These are phyloP conservation scores for Heliconius melpomene DNA, from an alignment of 1,140 invertebrate genomes.

Conservation along the genomic window DNA sequence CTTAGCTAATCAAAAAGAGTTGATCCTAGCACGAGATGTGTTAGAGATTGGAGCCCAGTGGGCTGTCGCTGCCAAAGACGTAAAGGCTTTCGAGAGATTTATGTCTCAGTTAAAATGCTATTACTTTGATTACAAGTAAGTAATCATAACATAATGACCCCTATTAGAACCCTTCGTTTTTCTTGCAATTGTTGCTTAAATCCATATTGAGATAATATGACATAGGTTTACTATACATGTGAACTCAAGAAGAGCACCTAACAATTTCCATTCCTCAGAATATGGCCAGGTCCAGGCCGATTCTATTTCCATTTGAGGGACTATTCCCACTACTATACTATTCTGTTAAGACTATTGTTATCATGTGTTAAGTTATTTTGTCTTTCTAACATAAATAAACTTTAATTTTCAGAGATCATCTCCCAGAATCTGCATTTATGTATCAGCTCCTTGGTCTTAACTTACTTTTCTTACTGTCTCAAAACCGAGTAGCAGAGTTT, in stretches of 20 bases:
- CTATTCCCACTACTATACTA: too few species aligned
- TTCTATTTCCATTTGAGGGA: too few species aligned
- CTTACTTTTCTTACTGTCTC: conserved; percentile 96
- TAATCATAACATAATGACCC: conserved; percentile 31
- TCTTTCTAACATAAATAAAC: too few species aligned
- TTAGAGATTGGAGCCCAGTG: conserved; percentile 98
- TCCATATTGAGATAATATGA: too few species aligned
- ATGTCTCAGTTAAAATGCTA: conserved; percentile 98
- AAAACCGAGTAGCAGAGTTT: conserved; percentile 98
- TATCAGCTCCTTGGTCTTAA: conserved; percentile 98
- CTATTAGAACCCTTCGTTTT: too few species aligned
- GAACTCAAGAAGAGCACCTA: too few species aligned
- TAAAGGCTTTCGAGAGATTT: conserved; percentile 96
- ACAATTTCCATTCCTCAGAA: too few species aligned
- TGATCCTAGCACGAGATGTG: conserved; percentile 93
- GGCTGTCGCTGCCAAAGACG: conserved; percentile 95
- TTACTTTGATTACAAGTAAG: conserved; percentile 97
- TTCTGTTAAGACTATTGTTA: too few species aligned
- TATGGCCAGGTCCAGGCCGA: too few species aligned
- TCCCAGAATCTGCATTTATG: conserved; percentile 96
- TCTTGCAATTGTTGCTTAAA: too few species aligned
- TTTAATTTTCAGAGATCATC: conserved; percentile 83
- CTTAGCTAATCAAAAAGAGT: conserved; percentile 90
- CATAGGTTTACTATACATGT: too few species aligned
- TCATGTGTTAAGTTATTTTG: too few species aligned